phyloP scores from a whole-genome alignment of 2,113 vertebrate genomes.

The Petroica traversi region DNA sequence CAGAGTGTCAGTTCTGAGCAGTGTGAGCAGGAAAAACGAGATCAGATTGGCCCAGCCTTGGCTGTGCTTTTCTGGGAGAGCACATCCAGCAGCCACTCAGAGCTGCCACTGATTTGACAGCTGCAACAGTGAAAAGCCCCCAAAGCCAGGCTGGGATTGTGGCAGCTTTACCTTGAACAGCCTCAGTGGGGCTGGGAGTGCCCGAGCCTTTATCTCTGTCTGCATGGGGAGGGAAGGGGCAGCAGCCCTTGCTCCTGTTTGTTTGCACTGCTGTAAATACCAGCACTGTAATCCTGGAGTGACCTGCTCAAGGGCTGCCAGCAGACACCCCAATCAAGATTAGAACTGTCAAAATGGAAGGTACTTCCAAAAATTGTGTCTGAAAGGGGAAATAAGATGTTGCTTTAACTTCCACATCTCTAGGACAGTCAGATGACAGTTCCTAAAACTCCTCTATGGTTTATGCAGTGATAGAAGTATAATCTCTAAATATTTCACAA shows the following conservation, averaged over 20 bases:
- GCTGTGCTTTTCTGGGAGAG: not conserved
- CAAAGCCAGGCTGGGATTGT: conserved; percentile 1
- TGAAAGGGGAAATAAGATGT: not conserved
- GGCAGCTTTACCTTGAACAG: conserved; percentile 45
- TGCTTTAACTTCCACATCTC: not conserved
- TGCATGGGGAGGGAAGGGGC: not conserved
- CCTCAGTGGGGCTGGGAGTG: not conserved
- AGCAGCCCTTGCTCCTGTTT: not conserved
- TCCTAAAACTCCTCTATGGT: not conserved
- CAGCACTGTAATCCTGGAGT: not conserved
- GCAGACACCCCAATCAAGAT: not conserved
- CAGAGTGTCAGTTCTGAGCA: not conserved
- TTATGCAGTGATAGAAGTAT: not conserved
- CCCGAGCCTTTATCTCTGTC: conserved; percentile 8
- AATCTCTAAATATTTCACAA: not conserved
- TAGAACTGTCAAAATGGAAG: not conserved
- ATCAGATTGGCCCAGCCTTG: not conserved
- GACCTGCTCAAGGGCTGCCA: not conserved
- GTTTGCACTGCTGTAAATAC: conserved; percentile 10
- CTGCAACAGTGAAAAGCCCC: conserved; percentile 41
- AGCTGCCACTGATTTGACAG: conserved; percentile 38
- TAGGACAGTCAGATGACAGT: not conserved
- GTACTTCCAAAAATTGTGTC: not conserved
- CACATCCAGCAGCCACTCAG: not conserved
- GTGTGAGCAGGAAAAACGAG: not conserved